A percentile compares a stretch with the other conserved stretches of the same genome.
phyloP scores from a whole-genome alignment of 1,140 invertebrate genomes.

The Alviniconcha marisindica region DNA sequence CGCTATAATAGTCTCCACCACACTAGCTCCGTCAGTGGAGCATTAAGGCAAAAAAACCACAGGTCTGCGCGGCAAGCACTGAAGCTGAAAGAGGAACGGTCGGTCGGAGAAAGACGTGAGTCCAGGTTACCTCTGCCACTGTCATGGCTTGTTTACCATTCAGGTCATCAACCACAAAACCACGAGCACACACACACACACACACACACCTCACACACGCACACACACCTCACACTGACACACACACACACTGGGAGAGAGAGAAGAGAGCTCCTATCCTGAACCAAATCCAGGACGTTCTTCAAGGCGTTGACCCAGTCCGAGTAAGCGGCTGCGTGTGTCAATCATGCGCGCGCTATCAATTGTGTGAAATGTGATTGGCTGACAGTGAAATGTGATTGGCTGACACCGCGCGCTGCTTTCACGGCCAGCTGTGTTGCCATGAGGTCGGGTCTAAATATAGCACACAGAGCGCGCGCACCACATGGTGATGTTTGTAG shows the following conservation, averaged over 20 bases:
- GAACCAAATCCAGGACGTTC: neutral
- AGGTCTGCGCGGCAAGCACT: no score
- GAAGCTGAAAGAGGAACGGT: no score
- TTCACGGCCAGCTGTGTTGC: conserved; percentile 30
- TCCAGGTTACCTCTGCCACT: no score
- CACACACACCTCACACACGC: neutral
- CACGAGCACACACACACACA: conserved; percentile 1
- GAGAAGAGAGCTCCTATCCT: neutral
- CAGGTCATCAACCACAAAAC: no score
- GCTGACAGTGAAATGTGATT: neutral
- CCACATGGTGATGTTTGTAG: conserved; percentile 32
- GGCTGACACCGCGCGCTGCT: conserved; percentile 25
- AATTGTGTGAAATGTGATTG: conserved; percentile 18
- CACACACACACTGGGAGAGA: neutral
- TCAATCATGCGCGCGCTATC: conserved; percentile 30
- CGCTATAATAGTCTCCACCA: no score
- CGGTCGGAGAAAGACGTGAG: no score
- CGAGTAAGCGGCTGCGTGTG: neutral
- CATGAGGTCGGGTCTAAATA: conserved; percentile 36
- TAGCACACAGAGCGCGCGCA: conserved; percentile 6
- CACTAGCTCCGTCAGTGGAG: no score
- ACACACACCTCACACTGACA: neutral
- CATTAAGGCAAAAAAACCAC: no score
- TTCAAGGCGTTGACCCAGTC: neutral
- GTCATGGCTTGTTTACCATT: no score